Percentiles rank a stretch among this genome's conserved stretches.
Evolutionary conservation across 2,797 vertebrate genomes (phyloP).

Genomic region (Scleropages formosus): DNA sequence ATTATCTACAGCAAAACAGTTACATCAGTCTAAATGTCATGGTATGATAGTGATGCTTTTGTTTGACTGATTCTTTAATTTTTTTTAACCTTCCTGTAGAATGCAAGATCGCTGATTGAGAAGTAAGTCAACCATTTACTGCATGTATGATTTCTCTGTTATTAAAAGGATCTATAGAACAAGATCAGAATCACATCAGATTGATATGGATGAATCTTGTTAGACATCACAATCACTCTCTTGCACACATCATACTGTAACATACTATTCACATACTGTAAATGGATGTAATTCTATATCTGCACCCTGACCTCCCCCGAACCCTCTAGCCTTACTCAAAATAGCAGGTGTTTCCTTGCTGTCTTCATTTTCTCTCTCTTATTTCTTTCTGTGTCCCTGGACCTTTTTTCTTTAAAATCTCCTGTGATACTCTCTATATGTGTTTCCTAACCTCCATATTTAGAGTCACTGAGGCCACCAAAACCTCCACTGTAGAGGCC

Average conservation of each 20-base stretch:
- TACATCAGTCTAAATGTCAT: neutral
- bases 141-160: neutral
- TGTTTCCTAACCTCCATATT: neutral
- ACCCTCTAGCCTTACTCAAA: neutral
- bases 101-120: slow-evolving; percentile 62
- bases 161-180: neutral
- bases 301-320: neutral
- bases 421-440: neutral
- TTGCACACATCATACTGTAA: neutral
- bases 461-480: slow-evolving; percentile 59
- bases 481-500: slow-evolving; percentile 48
- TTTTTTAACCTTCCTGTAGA: slow-evolving; percentile 50
- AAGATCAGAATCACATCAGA: neutral
- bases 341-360: neutral
- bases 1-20: neutral
- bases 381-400: neutral
- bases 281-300: neutral
- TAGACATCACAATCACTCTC: neutral
- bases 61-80: neutral
- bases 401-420: neutral
- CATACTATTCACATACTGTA: neutral
- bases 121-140: slow-evolving; percentile 61
- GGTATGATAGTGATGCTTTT: neutral
- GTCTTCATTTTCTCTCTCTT: neutral
- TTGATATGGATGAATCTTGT: neutral